phyloP scores from a whole-genome alignment of 1,140 invertebrate genomes.

The Aphidius gifuensis region DNA sequence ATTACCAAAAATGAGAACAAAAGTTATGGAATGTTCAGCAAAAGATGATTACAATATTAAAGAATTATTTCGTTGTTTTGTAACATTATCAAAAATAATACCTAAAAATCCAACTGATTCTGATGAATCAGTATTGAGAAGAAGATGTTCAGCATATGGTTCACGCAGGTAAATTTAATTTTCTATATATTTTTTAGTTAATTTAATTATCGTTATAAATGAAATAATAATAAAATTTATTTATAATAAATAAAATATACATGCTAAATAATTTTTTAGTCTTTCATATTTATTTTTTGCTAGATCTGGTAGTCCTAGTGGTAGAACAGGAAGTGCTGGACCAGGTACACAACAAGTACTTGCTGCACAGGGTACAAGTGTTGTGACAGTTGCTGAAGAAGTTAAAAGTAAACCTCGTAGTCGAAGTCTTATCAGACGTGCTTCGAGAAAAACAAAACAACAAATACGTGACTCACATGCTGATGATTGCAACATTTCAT shows the following conservation, averaged over 20 bases:
- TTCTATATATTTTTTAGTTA: not conserved
- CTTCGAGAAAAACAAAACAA: slow-evolving; percentile 75
- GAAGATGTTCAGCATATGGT: slow-evolving; percentile 72
- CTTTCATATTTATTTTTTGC: not conserved
- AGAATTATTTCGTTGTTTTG: slow-evolving; percentile 71
- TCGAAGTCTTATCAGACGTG: slow-evolving; percentile 73
- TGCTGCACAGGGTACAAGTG: slow-evolving; percentile 47
- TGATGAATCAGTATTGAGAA: slow-evolving; percentile 64
- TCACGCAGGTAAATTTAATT: slow-evolving; percentile 44
- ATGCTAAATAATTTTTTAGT: too few relatives aligned
- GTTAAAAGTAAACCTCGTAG: slow-evolving; percentile 63
- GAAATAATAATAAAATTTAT: too few relatives aligned
- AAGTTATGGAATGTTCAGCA: slow-evolving; percentile 78
- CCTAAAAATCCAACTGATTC: slow-evolving; percentile 56
- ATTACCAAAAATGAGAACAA: slow-evolving; percentile 70
- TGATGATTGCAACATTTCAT: slow-evolving; percentile 72
- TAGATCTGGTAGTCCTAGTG: slow-evolving; percentile 41
- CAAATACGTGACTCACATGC: slow-evolving; percentile 69
- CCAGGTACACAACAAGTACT: slow-evolving; percentile 39
- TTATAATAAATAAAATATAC: too few relatives aligned
- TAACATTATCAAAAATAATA: slow-evolving; percentile 67
- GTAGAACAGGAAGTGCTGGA: slow-evolving; percentile 22
- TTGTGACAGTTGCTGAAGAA: slow-evolving; percentile 45
- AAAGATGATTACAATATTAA: slow-evolving; percentile 76
- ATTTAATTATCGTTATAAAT: too few relatives aligned